Conservation (phyloP, 1,140 invertebrate genomes). For the Thaumatotibia leucotreta region DNA sequence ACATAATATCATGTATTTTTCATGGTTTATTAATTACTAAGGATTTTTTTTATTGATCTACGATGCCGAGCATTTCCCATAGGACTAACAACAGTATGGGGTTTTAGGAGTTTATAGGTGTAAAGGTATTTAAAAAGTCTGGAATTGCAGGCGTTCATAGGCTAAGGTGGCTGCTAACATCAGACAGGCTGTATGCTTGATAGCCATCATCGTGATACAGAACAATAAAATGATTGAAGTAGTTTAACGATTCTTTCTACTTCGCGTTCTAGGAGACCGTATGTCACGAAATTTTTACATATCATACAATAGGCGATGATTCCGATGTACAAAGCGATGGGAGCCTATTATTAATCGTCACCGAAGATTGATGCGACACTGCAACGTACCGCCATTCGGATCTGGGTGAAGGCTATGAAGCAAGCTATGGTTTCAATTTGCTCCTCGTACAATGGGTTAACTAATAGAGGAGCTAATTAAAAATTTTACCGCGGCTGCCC, state of each 20-base stretch:
- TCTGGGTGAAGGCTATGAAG: conserved; percentile 49
- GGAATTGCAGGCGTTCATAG: too few species aligned
- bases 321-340: conserved; percentile 56
- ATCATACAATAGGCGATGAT: conserved; percentile 63
- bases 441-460: conserved; percentile 23
- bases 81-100: too few species aligned
- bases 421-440: conserved; percentile 26
- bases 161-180: too few species aligned
- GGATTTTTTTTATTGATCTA: too few species aligned
- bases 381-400: conserved; percentile 41
- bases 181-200: too few species aligned
- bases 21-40: too few species aligned
- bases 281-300: conserved; percentile 40
- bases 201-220: too few species aligned
- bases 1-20: too few species aligned
- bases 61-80: too few species aligned
- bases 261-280: conserved; percentile 22
- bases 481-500: neutral
- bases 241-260: neutral
- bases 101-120: too few species aligned
- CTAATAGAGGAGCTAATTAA: conserved; percentile 28
- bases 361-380: conserved; percentile 62
- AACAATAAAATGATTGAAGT: too few species aligned
- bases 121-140: too few species aligned
- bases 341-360: conserved; percentile 60